Conservation (phyloP, 2,888 invertebrate species). For the Junonia oenone region DNA sequence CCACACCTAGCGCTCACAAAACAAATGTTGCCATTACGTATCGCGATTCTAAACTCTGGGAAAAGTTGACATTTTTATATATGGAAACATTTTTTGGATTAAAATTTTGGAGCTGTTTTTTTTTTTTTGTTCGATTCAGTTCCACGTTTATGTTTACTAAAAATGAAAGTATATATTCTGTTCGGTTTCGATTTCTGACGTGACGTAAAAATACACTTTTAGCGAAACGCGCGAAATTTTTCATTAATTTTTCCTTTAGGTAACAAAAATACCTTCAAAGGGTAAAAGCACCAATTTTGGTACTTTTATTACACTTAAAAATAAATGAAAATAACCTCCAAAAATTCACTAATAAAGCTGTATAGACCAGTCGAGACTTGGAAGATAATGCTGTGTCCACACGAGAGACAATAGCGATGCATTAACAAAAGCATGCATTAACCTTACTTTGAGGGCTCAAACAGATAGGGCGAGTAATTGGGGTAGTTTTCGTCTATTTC, state of each 20-base stretch:
- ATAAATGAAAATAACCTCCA: neutral
- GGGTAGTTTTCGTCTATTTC: constrained; percentile 55
- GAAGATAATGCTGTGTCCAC: constrained; percentile 59
- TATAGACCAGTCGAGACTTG: neutral
- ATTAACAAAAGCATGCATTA: constrained; percentile 67
- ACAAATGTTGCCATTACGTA: constrained; percentile 26
- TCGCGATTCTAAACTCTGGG: constrained; percentile 19
- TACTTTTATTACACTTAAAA: no score
- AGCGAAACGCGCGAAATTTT: neutral
- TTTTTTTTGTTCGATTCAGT: neutral
- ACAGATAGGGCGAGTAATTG: constrained; percentile 75
- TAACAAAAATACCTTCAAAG: no score
- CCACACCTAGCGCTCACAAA: constrained; percentile 50
- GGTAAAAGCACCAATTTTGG: no score
- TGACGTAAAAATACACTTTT: neutral
- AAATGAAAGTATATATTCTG: neutral
- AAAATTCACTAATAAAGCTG: neutral
- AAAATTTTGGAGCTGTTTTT: neutral
- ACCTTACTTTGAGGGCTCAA: constrained; percentile 59
- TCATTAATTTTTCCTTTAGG: no score
- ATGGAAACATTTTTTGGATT: constrained; percentile 2
- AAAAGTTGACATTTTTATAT: constrained; percentile 3
- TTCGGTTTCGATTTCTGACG: neutral
- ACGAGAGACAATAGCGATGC: constrained; percentile 66
- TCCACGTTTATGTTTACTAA: neutral